Evolutionary conservation across 2,797 vertebrate genomes (phyloP), one percentile per base, ranked within the genome.

Genomic region (Mycteria americana): DNA sequence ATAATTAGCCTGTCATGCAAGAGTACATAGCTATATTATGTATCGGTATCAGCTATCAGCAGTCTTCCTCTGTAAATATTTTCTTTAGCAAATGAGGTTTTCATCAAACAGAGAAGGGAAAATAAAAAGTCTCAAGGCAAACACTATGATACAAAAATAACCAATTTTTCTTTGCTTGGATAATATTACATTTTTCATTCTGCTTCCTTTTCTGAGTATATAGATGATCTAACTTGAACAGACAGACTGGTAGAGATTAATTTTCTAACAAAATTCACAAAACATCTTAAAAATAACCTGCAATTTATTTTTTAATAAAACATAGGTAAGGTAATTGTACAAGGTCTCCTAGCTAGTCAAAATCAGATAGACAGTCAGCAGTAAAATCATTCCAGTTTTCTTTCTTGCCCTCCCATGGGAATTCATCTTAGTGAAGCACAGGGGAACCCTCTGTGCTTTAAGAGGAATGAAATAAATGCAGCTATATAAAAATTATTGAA

Each of bases 71-170:
- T 78, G 68, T 83, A 96, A 95, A 91, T 90, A 93, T 91, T 94
- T 95, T 94, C 82, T 92, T 92, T 88, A 74, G 63, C 63, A 95
- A 96, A 95, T 87, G 62, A 89, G 85, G 89, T 95, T 97, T 95
- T 91, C 92, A 88, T 93, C 96, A 93, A 67, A 73, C 43, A 57
- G 46, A 73, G 70, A 91, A 76, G 15, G 48, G 39, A 64, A 81
- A 82, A 76, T 45, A 88, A 68, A 85, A 94, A 60, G 64, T 75
- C 81, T 78, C 62, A 51, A 83, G 57, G 64, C 75, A 95, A 95
- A 91, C 53, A 54, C 46, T 57, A 5, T 73, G 68, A 72, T 72
- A 62, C 56, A 91, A 78, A 93, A 85, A 77, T 24, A 89, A 62
- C 19, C 30, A 16, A 11, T 63, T 90, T 85, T 64, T 75, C 56